Conservation (phyloP, 2,888 invertebrate genomes). For the Cephus sareptanus region DNA sequence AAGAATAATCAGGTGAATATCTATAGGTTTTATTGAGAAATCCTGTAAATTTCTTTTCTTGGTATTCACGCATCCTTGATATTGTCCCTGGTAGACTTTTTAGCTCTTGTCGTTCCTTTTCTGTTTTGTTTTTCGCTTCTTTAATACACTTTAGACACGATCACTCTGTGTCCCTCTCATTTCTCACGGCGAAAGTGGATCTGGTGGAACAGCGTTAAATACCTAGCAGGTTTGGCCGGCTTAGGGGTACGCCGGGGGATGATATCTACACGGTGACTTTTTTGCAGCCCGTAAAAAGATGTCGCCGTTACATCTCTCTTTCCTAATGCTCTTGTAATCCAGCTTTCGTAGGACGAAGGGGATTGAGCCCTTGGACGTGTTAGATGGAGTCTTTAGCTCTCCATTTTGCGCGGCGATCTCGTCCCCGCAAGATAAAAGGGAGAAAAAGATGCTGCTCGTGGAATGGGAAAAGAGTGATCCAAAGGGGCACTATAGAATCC, state of each 20-base stretch:
- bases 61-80: background rate
- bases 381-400: constrained; percentile 7
- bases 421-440: background rate
- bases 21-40: background rate
- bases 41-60: background rate
- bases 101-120: background rate
- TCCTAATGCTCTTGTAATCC: constrained; percentile 6
- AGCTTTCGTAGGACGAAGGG: background rate
- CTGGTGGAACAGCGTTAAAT: background rate
- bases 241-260: background rate
- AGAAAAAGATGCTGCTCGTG: background rate
- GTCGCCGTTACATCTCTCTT: constrained; percentile 1
- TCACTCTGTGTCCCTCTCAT: background rate
- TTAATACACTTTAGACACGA: background rate
- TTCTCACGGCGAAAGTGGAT: background rate
- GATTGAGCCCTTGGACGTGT: constrained; percentile 1
- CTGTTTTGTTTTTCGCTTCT: background rate
- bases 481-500: background rate
- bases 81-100: background rate
- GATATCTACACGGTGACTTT: constrained; percentile 1
- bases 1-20: background rate
- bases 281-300: constrained; percentile 4
- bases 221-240: background rate
- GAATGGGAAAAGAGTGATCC: background rate
- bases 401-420: background rate